phyloP scores from a whole-genome alignment of 2,888 invertebrate genomes.

The Portevinia maculata region DNA sequence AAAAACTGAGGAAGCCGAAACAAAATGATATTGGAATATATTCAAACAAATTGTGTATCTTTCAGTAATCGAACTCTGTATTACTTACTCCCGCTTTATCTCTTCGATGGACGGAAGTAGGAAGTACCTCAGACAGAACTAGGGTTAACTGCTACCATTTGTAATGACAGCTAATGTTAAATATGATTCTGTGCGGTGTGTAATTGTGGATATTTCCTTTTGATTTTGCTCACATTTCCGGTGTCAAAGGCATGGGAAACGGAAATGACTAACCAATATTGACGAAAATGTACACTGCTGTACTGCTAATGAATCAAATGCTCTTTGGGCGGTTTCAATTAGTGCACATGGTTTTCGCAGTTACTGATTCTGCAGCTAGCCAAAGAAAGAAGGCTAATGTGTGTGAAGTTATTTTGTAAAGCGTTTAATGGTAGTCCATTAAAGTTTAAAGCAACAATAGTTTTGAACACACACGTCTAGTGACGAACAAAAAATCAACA shows the following conservation, averaged over 20 bases:
- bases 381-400: not conserved
- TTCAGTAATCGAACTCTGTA: not conserved
- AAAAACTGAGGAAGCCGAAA: no score
- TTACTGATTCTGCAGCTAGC: constrained; percentile 18
- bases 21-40: constrained; percentile 8
- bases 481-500: not conserved
- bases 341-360: constrained; percentile 64
- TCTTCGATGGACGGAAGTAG: not conserved
- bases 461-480: not conserved
- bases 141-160: not conserved
- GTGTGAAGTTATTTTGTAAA: not conserved
- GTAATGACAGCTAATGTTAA: constrained; percentile 12
- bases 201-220: constrained; percentile 50
- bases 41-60: constrained; percentile 41
- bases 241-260: constrained; percentile 28
- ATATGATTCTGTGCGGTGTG: constrained; percentile 40
- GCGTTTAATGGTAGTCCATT: constrained; percentile 7
- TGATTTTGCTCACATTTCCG: constrained; percentile 43
- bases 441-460: not conserved
- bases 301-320: constrained; percentile 69
- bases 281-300: constrained; percentile 29
- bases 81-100: not conserved
- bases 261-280: constrained; percentile 61
- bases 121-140: not conserved
- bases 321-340: constrained; percentile 69